These are phyloP conservation scores for Tyria jacobaeae DNA, from an alignment of 2,888 invertebrate species.

Conservation along the genomic window DNA sequence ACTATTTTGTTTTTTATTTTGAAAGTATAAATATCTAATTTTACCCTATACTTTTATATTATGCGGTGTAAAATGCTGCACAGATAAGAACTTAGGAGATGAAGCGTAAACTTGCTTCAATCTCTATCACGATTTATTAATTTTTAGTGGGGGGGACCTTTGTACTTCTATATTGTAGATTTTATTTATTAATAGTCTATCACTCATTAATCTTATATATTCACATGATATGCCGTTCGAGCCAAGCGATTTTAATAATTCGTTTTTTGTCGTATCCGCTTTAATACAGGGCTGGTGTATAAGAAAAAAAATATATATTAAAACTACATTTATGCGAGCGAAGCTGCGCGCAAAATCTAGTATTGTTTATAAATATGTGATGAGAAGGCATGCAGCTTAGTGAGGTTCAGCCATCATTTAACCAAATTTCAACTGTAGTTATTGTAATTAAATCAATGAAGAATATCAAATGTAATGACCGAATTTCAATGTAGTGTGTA, in stretches of 20 bases:
- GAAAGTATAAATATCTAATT: no score
- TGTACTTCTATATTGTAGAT: neutral
- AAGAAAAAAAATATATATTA: no score
- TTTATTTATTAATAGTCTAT: neutral
- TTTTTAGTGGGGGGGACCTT: neutral
- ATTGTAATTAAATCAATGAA: slow-evolving; percentile 11
- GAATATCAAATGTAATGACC: slow-evolving; percentile 37
- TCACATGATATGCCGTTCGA: no score
- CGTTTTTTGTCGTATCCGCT: no score
- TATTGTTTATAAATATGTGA: neutral
- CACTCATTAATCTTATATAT: no score
- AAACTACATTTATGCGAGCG: no score
- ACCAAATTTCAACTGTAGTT: neutral
- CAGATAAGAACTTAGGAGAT: neutral
- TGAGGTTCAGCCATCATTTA: neutral
- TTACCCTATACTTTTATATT: no score
- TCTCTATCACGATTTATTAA: neutral
- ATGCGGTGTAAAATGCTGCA: neutral
- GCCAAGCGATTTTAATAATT: no score
- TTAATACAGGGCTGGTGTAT: no score
- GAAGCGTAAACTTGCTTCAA: neutral
- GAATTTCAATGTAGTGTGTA: slow-evolving; percentile 37
- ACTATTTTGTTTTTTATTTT: no score
- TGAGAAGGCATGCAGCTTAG: neutral
- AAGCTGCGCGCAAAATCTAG: no score